A percentile compares a stretch with the other conserved stretches of the same genome.
phyloP scores from a whole-genome alignment of 2,888 invertebrate genomes.

The Gasteruption jaculator region DNA sequence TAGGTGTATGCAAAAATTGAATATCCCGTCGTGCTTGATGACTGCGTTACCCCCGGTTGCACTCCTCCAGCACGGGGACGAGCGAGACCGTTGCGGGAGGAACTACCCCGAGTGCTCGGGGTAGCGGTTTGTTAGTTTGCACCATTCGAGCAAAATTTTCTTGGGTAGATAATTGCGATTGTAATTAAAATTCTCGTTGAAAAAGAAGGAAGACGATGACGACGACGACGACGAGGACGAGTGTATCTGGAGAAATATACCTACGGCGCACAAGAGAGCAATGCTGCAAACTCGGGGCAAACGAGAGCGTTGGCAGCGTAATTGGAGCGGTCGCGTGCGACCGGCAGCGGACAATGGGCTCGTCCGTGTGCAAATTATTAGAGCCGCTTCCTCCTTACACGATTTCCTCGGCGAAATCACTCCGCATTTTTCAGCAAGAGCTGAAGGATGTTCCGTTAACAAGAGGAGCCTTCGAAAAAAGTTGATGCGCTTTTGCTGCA shows the following conservation, averaged over 20 bases:
- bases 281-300: constrained; percentile 19
- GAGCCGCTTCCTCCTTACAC: constrained; percentile 27
- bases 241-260: constrained; percentile 29
- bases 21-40: no score
- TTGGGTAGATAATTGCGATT: constrained; percentile 43
- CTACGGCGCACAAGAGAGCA: constrained; percentile 32
- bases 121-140: constrained; percentile 35
- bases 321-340: constrained; percentile 49
- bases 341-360: constrained; percentile 44
- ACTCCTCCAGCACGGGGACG: no score
- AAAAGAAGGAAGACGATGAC: constrained; percentile 31
- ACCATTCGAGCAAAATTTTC: constrained; percentile 35
- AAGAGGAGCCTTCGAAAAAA: no score
- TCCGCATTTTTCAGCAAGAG: no score
- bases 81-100: constrained; percentile 2
- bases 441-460: no score
- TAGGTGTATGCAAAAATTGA: no score
- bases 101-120: constrained; percentile 8
- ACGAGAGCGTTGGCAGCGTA: constrained; percentile 29
- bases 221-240: constrained; percentile 14
- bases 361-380: constrained; percentile 49
- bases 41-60: no score
- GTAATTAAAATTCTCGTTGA: constrained; percentile 46
- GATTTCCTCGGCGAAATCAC: constrained; percentile 8
- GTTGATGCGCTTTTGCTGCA: no score